Evolutionary conservation across 2,888 invertebrate species (phyloP), one percentile per base, ranked within the genome.

Genomic region (Stenotaenia linearis): DNA sequence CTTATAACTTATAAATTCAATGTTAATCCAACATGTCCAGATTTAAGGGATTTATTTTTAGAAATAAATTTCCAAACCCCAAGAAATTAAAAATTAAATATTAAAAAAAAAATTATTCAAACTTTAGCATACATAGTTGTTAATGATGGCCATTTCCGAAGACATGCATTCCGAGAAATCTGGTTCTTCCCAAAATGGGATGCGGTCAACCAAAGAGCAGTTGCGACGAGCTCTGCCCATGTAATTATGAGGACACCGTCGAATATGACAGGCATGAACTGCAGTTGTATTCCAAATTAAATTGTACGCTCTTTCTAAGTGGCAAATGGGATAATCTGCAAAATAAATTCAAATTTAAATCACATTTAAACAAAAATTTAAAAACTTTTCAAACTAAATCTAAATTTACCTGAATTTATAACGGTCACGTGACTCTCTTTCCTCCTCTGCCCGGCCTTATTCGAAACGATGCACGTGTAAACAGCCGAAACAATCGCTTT

Each of bases 131-230:
- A 82, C 82, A 79, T 80, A 79, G 75, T 81, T 80, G 28, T 61
- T 78, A 9, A 82, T 79, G n/a, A 77, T 78, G 6, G 79, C 12
- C 35, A 82, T 80, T 28, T 79, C 80, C 12, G 75, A 76, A n/a
- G 82, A 81, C 56, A 80, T 77, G 32, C 83, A 83, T 3, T 80
- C 80, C 6, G 82, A 82, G 78, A 83, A 83, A 79, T 83, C 82
- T 23, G 83, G 82, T 77, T 83, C 83, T 45, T 81, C 81, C 83
- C 83, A 83, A 1, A 37, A 37, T 10, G 82, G 81, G 35, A 76
- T 77, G 21, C 77, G 50, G 35, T 78, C 32, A 1, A 79, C 69
- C 3, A 30, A 18, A 15, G 50, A 77, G 75, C 80, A 80, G 12
- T 15, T 74, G 23, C 80, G 69, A 10, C 12, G 21, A 45, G 56